Conservation (phyloP, 1,140 invertebrate species). For the Cylas formicarius region DNA sequence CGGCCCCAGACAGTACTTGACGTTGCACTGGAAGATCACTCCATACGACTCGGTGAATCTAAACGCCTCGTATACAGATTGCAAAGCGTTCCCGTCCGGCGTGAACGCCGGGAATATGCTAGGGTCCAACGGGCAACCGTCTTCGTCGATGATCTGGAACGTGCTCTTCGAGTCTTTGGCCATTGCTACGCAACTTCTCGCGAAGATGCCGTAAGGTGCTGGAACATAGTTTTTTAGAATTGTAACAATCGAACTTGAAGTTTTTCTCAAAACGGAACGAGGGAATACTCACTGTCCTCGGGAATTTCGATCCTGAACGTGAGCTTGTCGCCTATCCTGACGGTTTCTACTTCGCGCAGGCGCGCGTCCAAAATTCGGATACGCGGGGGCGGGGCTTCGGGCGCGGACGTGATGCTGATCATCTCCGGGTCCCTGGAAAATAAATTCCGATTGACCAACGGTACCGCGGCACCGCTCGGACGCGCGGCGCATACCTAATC, state of each 20-base stretch:
- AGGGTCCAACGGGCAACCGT: conserved; percentile 89
- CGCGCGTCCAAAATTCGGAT: conserved; percentile 83
- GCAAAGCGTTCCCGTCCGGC: conserved; percentile 78
- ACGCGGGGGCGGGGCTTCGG: conserved; percentile 87
- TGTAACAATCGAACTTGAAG: neutral
- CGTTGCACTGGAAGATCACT: conserved; percentile 95
- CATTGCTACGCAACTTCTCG: conserved; percentile 92
- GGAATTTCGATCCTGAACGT: conserved; percentile 94
- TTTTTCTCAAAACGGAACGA: neutral
- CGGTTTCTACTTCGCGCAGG: conserved; percentile 84
- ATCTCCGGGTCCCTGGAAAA: conserved; percentile 76
- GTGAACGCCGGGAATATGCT: conserved; percentile 88
- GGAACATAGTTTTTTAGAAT: conserved; percentile 36
- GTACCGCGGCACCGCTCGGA: too few relatives aligned
- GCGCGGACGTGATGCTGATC: conserved; percentile 91
- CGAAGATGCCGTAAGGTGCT: conserved; percentile 95
- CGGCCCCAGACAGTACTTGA: conserved; percentile 91
- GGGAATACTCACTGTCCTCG: conserved; percentile 79
- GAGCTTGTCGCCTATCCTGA: conserved; percentile 88
- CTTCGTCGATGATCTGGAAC: conserved; percentile 92
- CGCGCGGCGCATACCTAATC: conserved; percentile 61
- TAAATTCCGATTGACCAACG: too few relatives aligned
- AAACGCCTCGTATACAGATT: conserved; percentile 90
- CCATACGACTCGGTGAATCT: conserved; percentile 93
- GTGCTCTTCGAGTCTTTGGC: conserved; percentile 93